Conservation (phyloP, 2,113 vertebrate species). For the Fregetta grallaria region DNA sequence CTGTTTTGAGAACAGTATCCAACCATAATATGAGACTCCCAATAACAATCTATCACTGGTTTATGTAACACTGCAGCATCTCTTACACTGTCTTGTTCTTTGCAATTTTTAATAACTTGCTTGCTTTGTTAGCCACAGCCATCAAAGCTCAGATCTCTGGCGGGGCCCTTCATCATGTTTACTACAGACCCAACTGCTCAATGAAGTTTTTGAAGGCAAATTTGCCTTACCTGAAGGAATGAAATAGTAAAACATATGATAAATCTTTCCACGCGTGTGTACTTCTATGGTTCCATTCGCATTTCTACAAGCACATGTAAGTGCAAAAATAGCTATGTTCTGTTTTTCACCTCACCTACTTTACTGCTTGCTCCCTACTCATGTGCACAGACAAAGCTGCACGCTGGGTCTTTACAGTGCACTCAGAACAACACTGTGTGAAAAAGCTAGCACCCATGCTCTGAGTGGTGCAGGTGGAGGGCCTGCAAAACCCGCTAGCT, state of each 20-base stretch:
- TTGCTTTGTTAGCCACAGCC: background rate
- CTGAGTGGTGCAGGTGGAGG: background rate
- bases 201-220: background rate
- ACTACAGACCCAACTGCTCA: background rate
- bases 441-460: background rate
- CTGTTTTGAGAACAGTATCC: background rate
- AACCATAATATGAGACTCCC: background rate
- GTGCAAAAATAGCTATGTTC: background rate
- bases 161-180: background rate
- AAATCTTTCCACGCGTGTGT: background rate
- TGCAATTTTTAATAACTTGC: background rate
- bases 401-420: fast-evolving
- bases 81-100: background rate
- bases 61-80: background rate
- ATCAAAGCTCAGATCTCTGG: background rate
- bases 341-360: background rate
- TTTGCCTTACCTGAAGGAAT: background rate
- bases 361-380: background rate
- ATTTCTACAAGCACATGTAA: background rate
- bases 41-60: background rate
- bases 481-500: background rate
- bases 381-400: background rate
- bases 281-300: background rate
- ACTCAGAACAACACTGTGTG: background rate
- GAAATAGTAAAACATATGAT: background rate